A percentile compares a stretch with the other conserved stretches of the same genome.
These are phyloP conservation scores for Tachyglossus aculeatus DNA, from an alignment of 2,797 vertebrate species.

Conservation along the genomic window DNA sequence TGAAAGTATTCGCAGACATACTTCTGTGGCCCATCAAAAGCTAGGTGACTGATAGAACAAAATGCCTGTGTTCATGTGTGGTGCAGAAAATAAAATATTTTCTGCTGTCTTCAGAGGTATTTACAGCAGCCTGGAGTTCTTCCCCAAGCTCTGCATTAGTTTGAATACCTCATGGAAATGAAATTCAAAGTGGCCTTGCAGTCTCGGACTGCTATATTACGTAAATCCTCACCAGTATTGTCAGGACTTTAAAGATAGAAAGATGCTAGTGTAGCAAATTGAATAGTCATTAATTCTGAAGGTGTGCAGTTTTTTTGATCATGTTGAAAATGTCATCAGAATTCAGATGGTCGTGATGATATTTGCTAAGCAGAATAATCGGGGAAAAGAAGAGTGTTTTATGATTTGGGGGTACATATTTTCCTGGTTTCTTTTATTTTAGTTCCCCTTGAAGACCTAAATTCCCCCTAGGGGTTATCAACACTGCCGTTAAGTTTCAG, in stretches of 20 bases:
- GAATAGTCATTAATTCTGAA: too few species aligned
- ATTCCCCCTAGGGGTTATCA: slow-evolving; percentile 19
- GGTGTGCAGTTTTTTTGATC: too few species aligned
- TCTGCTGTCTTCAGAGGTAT: neutral
- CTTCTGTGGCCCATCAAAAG: too few species aligned
- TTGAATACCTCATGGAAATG: slow-evolving; percentile 1
- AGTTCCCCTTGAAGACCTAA: slow-evolving; percentile 32
- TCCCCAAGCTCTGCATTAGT: neutral
- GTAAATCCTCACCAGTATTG: neutral
- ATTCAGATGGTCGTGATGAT: slow-evolving; percentile 10
- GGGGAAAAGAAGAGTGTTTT: slow-evolving; percentile 33
- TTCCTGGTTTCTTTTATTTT: slow-evolving; percentile 15
- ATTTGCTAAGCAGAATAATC: slow-evolving; percentile 22
- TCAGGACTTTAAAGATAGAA: neutral
- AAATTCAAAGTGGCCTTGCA: neutral
- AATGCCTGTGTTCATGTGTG: slow-evolving; percentile 1
- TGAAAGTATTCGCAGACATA: too few species aligned
- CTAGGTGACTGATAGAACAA: too few species aligned
- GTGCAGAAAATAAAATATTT: neutral
- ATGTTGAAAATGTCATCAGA: too few species aligned
- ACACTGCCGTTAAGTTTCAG: slow-evolving; percentile 29
- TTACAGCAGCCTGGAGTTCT: neutral
- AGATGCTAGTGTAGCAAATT: neutral
- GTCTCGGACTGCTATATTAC: neutral
- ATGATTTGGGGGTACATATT: slow-evolving; percentile 28